A percentile compares a stretch with the other conserved stretches of the same genome.
Conservation (phyloP, 2,797 vertebrate genomes). For the Tolypeutes matacus region DNA sequence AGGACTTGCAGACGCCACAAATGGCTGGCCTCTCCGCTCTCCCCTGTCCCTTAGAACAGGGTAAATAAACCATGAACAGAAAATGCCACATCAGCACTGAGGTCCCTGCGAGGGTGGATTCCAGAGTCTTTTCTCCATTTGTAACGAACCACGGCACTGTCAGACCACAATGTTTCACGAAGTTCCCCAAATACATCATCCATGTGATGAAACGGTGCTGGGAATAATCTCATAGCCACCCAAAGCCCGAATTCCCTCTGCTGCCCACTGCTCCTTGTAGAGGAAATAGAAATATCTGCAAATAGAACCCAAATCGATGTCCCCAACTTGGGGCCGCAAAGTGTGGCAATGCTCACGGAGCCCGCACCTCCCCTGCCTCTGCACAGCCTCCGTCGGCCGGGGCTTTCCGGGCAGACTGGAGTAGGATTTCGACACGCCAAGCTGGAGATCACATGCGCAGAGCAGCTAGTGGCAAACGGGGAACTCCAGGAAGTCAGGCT, state of each 20-base stretch:
- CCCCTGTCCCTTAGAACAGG: not conserved
- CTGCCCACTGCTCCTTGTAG: constrained; percentile 54
- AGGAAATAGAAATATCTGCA: constrained; percentile 69
- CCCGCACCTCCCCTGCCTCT: not conserved
- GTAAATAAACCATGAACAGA: not conserved
- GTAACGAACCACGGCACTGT: not conserved
- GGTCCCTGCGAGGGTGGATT: not conserved
- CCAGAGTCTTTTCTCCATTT: not conserved
- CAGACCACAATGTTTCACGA: not conserved
- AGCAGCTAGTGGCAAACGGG: constrained; percentile 23
- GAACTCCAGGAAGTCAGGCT: constrained; percentile 74
- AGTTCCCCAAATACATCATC: not conserved
- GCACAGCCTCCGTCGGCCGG: constrained; percentile 13
- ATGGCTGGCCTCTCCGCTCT: not conserved
- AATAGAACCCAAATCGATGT: constrained; percentile 45
- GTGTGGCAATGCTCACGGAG: constrained; percentile 49
- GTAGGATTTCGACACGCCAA: constrained; percentile 73
- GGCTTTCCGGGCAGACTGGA: constrained; percentile 77
- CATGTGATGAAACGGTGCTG: not conserved
- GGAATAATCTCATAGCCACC: constrained; percentile 37
- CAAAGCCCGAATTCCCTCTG: constrained; percentile 56
- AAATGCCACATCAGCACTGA: not conserved
- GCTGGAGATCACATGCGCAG: constrained; percentile 64
- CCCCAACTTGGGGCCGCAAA: not conserved
- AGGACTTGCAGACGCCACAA: not conserved